Evolutionary conservation across 1,140 invertebrate species (phyloP), one percentile per base, ranked within the genome.

Genomic region (Polypedilum pembai): DNA sequence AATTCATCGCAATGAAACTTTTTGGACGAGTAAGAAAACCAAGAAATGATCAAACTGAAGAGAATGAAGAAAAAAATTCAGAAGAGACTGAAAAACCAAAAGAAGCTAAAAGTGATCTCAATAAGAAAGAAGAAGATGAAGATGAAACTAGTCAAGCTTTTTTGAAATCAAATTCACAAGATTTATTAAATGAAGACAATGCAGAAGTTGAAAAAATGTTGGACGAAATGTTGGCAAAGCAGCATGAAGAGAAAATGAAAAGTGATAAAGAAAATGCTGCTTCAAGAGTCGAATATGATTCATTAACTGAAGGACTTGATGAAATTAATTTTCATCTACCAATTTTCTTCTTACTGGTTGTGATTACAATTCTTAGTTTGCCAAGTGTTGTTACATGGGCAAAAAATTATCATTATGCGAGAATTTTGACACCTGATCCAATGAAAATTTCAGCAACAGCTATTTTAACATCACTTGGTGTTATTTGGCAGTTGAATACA

Each of bases 361-460:
- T 83, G 72, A 82, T 87, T 3, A 82, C 87, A 7, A 75, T 85
- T 17, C 79, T 88, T 2, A 88, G 86, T 79, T 76, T 85, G 7
- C 87, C 87, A 1, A 82, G 84, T 20, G 79, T 85, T 12, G 76
- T 89, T 41, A 88, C 87, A 7, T 89, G 88, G 88, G 85, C 87
- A 0, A 84, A 85, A 75, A 87, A 87, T 80, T 88, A 85, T 74
- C 85, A 85, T 69, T 75, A 40, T 45, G 10, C 24, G 3, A 18
- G 21, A 45, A 73, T n/a, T 12, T 66, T 76, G 24, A 21, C 79
- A 7, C 78, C 78, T 1, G 81, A 82, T 77, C 78, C 81, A n/a
- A 77, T 76, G 40, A 69, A 79, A 18, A 33, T 76, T 40, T 75
- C 79, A 40, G 78, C 73, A 73, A 75, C 80, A 8, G 75, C 77